Conservation (phyloP, 2,113 vertebrate species). For the Egretta garzetta region DNA sequence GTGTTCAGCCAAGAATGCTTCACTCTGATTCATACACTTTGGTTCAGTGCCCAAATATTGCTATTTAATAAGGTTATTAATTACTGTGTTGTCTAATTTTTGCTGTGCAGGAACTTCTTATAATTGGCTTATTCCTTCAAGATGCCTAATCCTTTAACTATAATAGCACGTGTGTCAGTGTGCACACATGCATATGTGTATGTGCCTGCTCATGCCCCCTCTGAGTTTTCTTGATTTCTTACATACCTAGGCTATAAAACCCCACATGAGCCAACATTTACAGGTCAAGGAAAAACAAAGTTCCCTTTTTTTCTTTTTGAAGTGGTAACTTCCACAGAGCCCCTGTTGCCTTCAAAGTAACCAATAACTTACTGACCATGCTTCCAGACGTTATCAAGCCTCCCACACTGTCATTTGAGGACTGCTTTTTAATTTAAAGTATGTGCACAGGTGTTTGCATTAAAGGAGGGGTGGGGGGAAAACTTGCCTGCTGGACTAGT, state of each 20-base stretch:
- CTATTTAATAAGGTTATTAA: conserved; percentile 78
- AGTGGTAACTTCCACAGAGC: background rate
- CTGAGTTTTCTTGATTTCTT: background rate
- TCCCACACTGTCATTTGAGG: background rate
- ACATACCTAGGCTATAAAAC: background rate
- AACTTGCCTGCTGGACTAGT: background rate
- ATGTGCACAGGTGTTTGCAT: background rate
- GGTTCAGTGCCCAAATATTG: conserved; percentile 76
- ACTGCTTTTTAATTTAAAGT: background rate
- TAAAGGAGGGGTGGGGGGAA: background rate
- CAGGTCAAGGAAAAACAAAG: background rate
- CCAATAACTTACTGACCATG: background rate
- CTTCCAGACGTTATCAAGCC: background rate
- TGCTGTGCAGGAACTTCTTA: conserved; percentile 67
- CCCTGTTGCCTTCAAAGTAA: background rate
- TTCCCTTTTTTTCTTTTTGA: background rate
- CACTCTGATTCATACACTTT: conserved; percentile 51
- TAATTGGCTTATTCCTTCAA: conserved; percentile 65
- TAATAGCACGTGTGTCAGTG: background rate
- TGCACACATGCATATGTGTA: background rate
- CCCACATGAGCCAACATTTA: background rate
- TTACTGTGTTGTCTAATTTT: conserved; percentile 72
- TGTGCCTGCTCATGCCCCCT: background rate
- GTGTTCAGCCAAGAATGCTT: conserved; percentile 63
- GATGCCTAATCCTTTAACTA: conserved; percentile 36